Base-by-base conservation (phyloP, 2,888 invertebrate species). In the Yponomeuta plumbellus region DNA sequence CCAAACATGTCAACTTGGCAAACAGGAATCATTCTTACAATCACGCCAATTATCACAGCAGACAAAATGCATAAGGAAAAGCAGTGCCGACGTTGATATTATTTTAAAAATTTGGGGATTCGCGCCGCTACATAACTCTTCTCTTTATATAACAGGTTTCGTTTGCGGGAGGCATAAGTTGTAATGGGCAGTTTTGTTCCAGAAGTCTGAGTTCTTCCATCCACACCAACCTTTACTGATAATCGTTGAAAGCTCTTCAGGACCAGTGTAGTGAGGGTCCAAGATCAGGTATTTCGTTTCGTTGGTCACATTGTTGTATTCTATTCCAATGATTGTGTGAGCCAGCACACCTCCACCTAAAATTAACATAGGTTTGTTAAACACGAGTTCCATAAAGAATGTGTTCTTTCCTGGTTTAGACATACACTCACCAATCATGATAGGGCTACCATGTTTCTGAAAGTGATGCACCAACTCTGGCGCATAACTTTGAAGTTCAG, bases 181-280 rank as follows among this genome's bases (percentile, higher is more conserved):
- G 80, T 99, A 99, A 87, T 98, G 98, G 68, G 97, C 96, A 77
- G 95, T 95, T 84, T 97, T 96, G 77, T 96, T 95, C 99, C 99
- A 99, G 86, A 99, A 99, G 70, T 96, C 95, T 2, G 94, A 91
- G 39, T 94, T 94, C 84, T 99, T 99, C 99, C 99, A 99, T 0
- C 96, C 97, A 82, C 99, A 99, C 97, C 98, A 98, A 8, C 99
- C 98, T 92, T 98, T 96, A 69, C 90, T 93, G 71, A 94, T 90
- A 65, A 97, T 94, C 0, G 92, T 92, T 44, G 93, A 90, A 65
- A 98, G 81, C 76, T 98, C 96, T 76, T 99, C 98, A 0, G 92
- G 84, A 0, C 98, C 99, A 0, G 97, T 98, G 84, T 98, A 99
- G 87, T 99, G 99, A 0, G 99, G 99, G 92, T 99, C 99, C 57